These are phyloP conservation scores for Cossypha dichroa DNA, from an alignment of 2,797 vertebrate species.

Conservation along the genomic window DNA sequence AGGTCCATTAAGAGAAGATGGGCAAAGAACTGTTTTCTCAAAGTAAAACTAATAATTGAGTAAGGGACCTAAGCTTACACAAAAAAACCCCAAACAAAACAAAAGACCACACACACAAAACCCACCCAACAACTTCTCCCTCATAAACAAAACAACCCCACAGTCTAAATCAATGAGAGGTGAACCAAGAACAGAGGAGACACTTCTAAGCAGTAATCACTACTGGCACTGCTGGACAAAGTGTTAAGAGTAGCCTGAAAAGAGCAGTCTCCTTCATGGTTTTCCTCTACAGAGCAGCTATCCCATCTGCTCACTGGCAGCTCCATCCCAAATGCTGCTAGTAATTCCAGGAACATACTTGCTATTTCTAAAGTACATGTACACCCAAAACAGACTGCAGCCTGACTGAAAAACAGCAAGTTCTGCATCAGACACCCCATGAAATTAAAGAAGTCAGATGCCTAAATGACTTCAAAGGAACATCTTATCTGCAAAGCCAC, in stretches of 20 bases:
- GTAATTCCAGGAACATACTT: background rate
- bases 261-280: background rate
- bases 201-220: background rate
- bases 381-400: background rate
- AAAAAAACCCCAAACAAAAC: background rate
- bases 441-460: background rate
- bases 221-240: background rate
- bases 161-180: background rate
- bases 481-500: constrained; percentile 5
- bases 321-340: background rate
- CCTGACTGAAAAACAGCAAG: background rate
- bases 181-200: background rate
- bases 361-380: background rate
- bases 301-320: background rate
- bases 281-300: background rate
- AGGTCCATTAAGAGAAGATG: background rate
- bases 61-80: background rate
- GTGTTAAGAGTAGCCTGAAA: background rate
- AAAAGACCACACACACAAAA: background rate
- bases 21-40: background rate
- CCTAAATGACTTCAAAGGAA: constrained; percentile 12
- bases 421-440: background rate
- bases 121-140: background rate
- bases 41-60: background rate
- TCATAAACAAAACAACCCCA: accelerated